Conservation (phyloP, 92 coral and sea anemone genomes). For the Heliopora coerulea region DNA sequence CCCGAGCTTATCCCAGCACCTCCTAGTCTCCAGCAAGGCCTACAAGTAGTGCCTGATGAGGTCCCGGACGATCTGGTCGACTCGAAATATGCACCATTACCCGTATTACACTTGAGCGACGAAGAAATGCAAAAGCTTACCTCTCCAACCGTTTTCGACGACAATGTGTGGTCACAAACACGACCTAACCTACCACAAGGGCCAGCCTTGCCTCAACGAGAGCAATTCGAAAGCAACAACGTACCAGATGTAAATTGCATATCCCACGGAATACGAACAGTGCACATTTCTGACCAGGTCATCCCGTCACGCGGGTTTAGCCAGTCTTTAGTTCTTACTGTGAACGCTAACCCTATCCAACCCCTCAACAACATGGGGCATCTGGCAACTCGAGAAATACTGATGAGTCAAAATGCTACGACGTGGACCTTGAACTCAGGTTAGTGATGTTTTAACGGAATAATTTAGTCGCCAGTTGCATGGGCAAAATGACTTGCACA, state of each 20-base stretch:
- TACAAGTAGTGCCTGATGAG: conserved; percentile 94
- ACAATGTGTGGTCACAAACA: conserved; percentile 65
- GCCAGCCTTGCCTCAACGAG: conserved; percentile 35
- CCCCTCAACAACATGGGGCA: conserved; percentile 37
- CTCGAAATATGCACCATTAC: conserved; percentile 68
- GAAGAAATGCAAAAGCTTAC: conserved; percentile 94
- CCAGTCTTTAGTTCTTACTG: conserved; percentile 39
- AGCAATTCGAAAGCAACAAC: conserved; percentile 42
- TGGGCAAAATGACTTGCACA: no score
- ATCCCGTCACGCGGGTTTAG: conserved; percentile 34
- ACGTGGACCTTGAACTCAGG: conserved; percentile 24
- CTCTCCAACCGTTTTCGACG: conserved; percentile 80
- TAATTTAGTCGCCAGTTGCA: no score
- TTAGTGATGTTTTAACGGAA: no score
- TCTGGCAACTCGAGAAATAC: conserved; percentile 38
- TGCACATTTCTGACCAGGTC: conserved; percentile 46
- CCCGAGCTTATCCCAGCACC: conserved; percentile 52
- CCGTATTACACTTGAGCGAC: conserved; percentile 75
- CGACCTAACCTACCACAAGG: conserved; percentile 25
- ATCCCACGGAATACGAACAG: conserved; percentile 43
- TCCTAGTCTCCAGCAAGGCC: conserved; percentile 56
- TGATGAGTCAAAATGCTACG: conserved; percentile 9
- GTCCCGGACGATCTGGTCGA: conserved; percentile 77
- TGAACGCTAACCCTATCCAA: conserved; percentile 38
- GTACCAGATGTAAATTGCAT: conserved; percentile 36